These are phyloP conservation scores for Trematomus loennbergii DNA, from an alignment of 2,113 vertebrate genomes.

Conservation along the genomic window DNA sequence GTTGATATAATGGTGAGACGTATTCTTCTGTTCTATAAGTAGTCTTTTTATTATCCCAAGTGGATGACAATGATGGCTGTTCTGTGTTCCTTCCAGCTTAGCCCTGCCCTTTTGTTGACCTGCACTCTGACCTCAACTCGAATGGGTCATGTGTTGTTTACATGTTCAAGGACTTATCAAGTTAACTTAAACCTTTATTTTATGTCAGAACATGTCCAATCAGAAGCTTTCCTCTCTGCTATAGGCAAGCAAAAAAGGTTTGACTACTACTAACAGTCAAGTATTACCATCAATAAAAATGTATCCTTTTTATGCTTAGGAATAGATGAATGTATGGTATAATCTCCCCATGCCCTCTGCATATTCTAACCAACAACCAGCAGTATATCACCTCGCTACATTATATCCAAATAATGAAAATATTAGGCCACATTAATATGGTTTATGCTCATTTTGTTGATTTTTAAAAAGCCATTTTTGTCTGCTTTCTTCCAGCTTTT, in stretches of 20 bases:
- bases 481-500: constrained; percentile 82
- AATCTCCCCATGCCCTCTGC: background rate
- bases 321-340: too few relatives aligned
- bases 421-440: background rate
- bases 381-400: background rate
- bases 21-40: too few relatives aligned
- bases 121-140: background rate
- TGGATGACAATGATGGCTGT: background rate
- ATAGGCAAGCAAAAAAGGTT: too few relatives aligned
- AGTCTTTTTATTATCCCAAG: too few relatives aligned
- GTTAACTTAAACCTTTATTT: background rate
- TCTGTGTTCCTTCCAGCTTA: constrained; percentile 4
- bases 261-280: background rate
- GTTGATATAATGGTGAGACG: background rate
- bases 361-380: background rate
- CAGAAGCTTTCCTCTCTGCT: too few relatives aligned
- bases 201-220: background rate
- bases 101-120: background rate
- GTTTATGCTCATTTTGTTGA: background rate
- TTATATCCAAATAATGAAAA: background rate
- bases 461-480: background rate
- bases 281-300: background rate
- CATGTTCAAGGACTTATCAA: background rate
- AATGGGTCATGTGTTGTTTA: background rate
- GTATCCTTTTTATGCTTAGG: too few relatives aligned